Evolutionary conservation across 1,140 invertebrate genomes (phyloP), one percentile per base, ranked within the genome.

Genomic region (Aphis craccivora): DNA sequence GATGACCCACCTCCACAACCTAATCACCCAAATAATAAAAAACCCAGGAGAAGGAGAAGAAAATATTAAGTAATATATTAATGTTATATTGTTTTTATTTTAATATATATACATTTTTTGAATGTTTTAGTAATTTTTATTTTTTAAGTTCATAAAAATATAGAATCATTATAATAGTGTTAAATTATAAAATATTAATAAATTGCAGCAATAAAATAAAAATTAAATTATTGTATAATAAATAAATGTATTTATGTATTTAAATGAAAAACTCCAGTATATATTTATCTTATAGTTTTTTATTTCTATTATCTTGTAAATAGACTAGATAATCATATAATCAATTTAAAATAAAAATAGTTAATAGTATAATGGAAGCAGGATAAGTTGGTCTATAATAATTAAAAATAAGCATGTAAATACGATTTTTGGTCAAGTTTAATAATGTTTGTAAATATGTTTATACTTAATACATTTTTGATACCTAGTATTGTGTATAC

Each of bases 1-100:
- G 76, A 92, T 93, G 91, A 93, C 43, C 91, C 91, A 53, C 91
- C 91, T 0, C 48, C 91, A 40, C 22, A 84, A 55, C 45, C 91
- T 53, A 93, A 23, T 93, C 9, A 25, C 0, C 30, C 81, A 55
- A 84, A 37, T 30, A 93, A 45, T 90, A 90, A 86, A 86, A 93
- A 37, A 55, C 55, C 91, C n/a, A 93, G 14, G 48, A 86, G 91
- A 25, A 93, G 91, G 43, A 86, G 81, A 55, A 93, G 48, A 93
- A 93, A 93, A 84, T 93, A 86, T 51, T 91, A 83, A 11, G 40
- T 83, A 83, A 2, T 81, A 51, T 14, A 51, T 51, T 51, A 18
- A 51, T 18, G 35, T 45, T 67, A 90, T 53, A 53, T 37, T 89
- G n/a, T 89, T 89, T 88, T 23, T 45, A 30, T 25, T 48, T 87